Base-by-base conservation (phyloP, 1,140 invertebrate genomes). In the Aradophagus sp. region DNA sequence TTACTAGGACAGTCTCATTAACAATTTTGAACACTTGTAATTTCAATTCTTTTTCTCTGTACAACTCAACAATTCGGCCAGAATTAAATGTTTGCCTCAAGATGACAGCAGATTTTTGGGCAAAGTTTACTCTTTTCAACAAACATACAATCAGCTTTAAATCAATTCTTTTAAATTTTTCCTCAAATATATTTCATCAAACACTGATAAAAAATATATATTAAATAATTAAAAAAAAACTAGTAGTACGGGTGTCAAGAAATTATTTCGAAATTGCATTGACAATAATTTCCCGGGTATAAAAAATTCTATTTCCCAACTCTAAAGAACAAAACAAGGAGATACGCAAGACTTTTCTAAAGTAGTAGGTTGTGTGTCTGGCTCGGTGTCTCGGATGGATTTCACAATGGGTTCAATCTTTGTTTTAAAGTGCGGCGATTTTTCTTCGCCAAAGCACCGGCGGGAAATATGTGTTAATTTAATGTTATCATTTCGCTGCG, bases 391-490 rank as follows among this genome's bases (percentile, higher is more conserved):
- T 50, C 31, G 38, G 50, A 66, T 66, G 62, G 50, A 66, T 67
- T 67, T 58, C 53, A 52, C 38, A 44, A 52, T 34, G 42, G 62
- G 29, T 67, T 16, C 63, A 67, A 67, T 67, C 45, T 67, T 58
- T 44, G 45, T 58, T 67, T 67, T 58, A 67, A 67, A 67, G 53
- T 50, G 53, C 32, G 16, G 53, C 52, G 63, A 67, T 67, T 67
- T 52, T 67, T 58, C 52, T 58, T 50, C 13, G 39, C 15, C 11
- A 36, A 56, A 56, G 32, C 47, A 27, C 34, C 16, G 31, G 14
- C 19, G 6, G 53, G 31, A 39, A 34, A 44, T 62, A 44, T 31
- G 48, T 63, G 39, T 36, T 52, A 63, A 63, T 63, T 39, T 63
- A 47, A 16, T 23, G 48, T 45, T 53, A 47, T 53, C 32, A 13